Evolutionary conservation across 2,797 vertebrate species (phyloP).

Genomic region (Erethizon dorsatum): DNA sequence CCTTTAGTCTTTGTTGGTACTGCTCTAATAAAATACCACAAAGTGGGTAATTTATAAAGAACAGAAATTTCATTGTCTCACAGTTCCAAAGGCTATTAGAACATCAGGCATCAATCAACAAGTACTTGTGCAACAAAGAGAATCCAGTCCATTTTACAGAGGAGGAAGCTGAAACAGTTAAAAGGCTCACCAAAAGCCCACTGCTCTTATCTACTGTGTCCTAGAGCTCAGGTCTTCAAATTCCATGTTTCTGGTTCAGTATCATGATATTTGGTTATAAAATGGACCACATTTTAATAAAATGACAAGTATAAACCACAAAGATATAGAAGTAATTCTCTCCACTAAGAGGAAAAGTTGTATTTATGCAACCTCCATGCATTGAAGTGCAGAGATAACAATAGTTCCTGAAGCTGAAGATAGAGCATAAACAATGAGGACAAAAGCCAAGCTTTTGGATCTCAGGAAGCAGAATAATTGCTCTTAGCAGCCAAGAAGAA

Average conservation of each 20-base stretch:
- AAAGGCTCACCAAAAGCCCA: not conserved
- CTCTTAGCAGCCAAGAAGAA: not conserved
- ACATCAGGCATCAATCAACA: not conserved
- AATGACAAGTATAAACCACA: not conserved
- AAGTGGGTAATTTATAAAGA: not conserved
- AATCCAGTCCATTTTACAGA: not conserved
- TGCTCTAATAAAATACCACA: not conserved
- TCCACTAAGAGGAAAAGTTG: not conserved
- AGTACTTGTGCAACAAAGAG: not conserved
- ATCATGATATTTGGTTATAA: not conserved
- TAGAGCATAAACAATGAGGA: not conserved
- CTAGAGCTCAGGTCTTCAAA: not conserved
- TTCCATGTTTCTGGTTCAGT: not conserved
- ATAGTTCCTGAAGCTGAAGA: not conserved
- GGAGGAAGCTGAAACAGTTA: not conserved
- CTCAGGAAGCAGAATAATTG: not conserved
- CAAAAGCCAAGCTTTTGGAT: not conserved
- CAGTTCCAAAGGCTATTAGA: not conserved
- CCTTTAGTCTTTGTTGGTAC: not conserved
- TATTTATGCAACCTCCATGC: not conserved
- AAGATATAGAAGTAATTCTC: slow-evolving; percentile 16
- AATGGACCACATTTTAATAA: not conserved
- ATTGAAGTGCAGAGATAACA: not conserved
- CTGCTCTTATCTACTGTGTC: not conserved
- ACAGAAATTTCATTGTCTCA: not conserved